A percentile compares a stretch with the other conserved stretches of the same genome.
Evolutionary conservation across 2,113 vertebrate genomes (phyloP).

Genomic region (Triplophysa siluroides): DNA sequence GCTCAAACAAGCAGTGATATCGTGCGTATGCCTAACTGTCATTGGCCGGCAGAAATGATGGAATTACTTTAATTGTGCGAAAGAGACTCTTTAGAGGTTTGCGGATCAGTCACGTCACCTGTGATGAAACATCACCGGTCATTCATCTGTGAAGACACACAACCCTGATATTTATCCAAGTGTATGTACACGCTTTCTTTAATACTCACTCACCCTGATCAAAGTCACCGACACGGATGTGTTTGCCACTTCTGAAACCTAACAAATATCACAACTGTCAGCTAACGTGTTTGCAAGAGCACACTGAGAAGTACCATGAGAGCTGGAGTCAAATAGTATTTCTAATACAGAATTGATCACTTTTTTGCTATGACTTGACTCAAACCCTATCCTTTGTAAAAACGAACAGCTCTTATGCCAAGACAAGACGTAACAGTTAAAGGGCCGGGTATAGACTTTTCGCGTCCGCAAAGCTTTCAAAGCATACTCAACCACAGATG

Average conservation of each 20-base stretch:
- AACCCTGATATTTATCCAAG: constrained; percentile 39
- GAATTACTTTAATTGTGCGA: background rate
- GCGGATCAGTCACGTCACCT: background rate
- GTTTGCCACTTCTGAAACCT: constrained; percentile 31
- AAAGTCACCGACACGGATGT: constrained; percentile 28
- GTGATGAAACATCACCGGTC: constrained; percentile 38
- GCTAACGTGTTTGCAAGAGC: background rate
- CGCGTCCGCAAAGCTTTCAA: too few species aligned
- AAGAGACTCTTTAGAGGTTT: background rate
- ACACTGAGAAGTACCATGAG: background rate
- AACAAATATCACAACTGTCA: constrained; percentile 48
- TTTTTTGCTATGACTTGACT: too few species aligned
- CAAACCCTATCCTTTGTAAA: too few species aligned
- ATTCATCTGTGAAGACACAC: constrained; percentile 19
- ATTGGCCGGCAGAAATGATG: background rate
- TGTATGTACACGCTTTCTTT: constrained; percentile 15
- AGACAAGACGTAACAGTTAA: too few species aligned
- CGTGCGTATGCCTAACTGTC: background rate
- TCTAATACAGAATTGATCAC: too few species aligned
- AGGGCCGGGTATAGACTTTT: too few species aligned
- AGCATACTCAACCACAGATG: too few species aligned
- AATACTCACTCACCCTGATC: constrained; percentile 33
- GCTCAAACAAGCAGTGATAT: background rate
- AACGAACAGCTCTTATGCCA: too few species aligned
- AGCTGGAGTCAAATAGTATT: background rate